Evolutionary conservation across 2,888 invertebrate species (phyloP).

Genomic region (Pseudeuparius sepicola): DNA sequence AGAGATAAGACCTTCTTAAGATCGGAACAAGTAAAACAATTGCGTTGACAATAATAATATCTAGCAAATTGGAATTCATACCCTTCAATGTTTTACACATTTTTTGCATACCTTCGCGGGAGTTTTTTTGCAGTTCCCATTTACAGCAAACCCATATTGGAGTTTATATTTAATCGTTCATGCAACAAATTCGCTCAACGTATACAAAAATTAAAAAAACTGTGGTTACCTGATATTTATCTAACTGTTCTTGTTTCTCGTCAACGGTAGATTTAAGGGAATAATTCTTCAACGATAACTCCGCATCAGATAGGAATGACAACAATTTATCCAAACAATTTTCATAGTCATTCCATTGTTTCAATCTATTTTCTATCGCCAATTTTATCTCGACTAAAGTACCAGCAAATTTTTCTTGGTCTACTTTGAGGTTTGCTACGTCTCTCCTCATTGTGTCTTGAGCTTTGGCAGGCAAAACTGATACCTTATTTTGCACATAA

Average conservation of each 20-base stretch:
- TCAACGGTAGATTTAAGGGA: conserved; percentile 73
- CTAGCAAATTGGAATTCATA: too few relatives aligned
- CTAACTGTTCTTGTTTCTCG: conserved; percentile 83
- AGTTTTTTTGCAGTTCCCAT: too few relatives aligned
- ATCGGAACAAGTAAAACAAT: too few relatives aligned
- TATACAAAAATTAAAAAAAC: too few relatives aligned
- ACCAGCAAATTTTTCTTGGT: conserved; percentile 71
- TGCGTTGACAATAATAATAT: too few relatives aligned
- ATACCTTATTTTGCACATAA: conserved; percentile 59
- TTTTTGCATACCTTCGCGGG: too few relatives aligned
- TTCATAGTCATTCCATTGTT: conserved; percentile 89
- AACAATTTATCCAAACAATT: conserved; percentile 71
- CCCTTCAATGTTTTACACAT: too few relatives aligned
- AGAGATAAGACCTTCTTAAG: too few relatives aligned
- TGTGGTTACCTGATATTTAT: conserved; percentile 72
- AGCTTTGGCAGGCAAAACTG: conserved; percentile 67
- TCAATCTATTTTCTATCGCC: conserved; percentile 71
- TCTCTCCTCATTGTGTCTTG: conserved; percentile 80
- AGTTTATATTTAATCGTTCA: too few relatives aligned
- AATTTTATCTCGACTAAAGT: conserved; percentile 69
- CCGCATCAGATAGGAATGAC: conserved; percentile 78
- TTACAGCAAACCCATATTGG: too few relatives aligned
- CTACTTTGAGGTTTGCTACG: conserved; percentile 66
- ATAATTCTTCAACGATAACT: conserved; percentile 76
- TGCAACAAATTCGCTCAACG: too few relatives aligned